A percentile compares a stretch with the other conserved stretches of the same genome.
These are phyloP conservation scores for Aldabrachelys gigantea DNA, from an alignment of 2,113 vertebrate species.

Conservation along the genomic window DNA sequence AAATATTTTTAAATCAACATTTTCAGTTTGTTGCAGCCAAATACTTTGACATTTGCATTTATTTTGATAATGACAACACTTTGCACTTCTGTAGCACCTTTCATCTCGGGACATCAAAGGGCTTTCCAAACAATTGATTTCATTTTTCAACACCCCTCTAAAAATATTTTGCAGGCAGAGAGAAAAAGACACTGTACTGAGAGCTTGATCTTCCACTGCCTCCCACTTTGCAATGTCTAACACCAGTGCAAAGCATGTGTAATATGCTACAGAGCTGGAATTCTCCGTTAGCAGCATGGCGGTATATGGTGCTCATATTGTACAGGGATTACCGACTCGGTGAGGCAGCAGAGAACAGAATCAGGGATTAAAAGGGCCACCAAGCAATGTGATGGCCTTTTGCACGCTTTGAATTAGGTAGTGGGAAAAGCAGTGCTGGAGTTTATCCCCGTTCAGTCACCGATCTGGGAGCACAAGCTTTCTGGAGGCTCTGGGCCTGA, in stretches of 20 bases:
- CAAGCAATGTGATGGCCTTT: not conserved
- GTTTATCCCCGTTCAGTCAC: not conserved
- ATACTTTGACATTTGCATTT: slow-evolving; percentile 18
- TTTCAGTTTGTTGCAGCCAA: not conserved
- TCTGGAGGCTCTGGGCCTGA: not conserved
- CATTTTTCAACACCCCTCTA: not conserved
- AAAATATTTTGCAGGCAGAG: not conserved
- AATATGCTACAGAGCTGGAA: not conserved
- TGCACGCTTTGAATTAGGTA: not conserved
- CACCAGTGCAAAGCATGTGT: not conserved
- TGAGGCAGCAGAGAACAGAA: not conserved
- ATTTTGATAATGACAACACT: not conserved
- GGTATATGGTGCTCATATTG: fast-evolving
- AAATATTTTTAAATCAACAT: slow-evolving; percentile 48
- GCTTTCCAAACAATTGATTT: not conserved
- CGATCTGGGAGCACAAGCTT: not conserved
- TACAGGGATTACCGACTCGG: not conserved
- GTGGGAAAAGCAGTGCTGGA: not conserved
- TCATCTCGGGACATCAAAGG: not conserved
- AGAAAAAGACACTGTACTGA: not conserved
- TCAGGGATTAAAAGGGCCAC: not conserved
- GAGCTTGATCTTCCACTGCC: not conserved
- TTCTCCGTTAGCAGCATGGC: fast-evolving
- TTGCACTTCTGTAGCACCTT: not conserved
- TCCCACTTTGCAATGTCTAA: not conserved